A percentile compares a stretch with the other conserved stretches of the same genome.
Conservation (phyloP, 35 echinoderm and acorn worm genomes). For the Nesometra sesokonis region DNA sequence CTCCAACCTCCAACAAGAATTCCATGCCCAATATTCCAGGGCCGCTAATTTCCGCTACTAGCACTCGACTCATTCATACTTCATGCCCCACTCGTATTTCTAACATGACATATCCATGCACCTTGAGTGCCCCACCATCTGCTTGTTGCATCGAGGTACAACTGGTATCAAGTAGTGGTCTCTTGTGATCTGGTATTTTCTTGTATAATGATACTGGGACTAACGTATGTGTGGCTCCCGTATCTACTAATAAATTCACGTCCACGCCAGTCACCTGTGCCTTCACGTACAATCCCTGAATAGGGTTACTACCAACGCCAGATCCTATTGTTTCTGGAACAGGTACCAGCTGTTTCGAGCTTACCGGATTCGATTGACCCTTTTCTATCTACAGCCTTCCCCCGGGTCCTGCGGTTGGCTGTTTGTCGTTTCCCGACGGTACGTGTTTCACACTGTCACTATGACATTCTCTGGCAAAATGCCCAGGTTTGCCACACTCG, state of each 20-base stretch:
- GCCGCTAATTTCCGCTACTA: neutral
- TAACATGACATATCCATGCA: neutral
- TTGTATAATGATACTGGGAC: neutral
- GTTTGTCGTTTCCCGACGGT: no score
- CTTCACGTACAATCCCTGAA: no score
- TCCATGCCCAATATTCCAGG: neutral
- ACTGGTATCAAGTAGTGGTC: neutral
- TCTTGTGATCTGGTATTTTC: neutral
- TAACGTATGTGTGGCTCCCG: slow-evolving; percentile 15
- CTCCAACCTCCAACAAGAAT: neutral
- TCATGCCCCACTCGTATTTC: neutral
- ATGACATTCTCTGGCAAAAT: no score
- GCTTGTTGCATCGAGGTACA: neutral
- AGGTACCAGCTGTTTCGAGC: no score
- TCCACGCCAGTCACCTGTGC: no score
- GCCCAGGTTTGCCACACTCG: no score
- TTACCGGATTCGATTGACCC: no score
- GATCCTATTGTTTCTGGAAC: no score
- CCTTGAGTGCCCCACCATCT: neutral
- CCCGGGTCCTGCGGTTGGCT: no score
- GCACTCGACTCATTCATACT: neutral
- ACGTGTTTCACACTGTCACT: no score
- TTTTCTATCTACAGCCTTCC: no score
- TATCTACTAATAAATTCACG: slow-evolving; percentile 11
- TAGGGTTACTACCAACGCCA: no score